A percentile compares a stretch with the other conserved stretches of the same genome.
phyloP scores from a whole-genome alignment of 2,888 invertebrate genomes.

The Patella caerulea region DNA sequence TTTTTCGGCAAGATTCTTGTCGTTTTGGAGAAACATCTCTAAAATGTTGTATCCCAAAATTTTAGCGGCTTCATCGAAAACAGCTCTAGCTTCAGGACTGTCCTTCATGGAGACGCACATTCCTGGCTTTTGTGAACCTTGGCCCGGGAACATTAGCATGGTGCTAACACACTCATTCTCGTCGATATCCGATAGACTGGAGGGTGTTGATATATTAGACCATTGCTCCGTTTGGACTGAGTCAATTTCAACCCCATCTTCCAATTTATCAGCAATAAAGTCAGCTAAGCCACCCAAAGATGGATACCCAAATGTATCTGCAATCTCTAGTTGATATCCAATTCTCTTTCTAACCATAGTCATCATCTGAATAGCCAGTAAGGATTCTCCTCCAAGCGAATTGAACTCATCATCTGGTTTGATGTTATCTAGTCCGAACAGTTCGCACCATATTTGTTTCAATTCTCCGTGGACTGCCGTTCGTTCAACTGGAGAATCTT shows the following conservation, averaged over 20 bases:
- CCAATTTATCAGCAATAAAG: constrained; percentile 5
- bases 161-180: background rate
- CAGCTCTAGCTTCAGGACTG: background rate
- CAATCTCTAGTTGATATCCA: constrained; percentile 22
- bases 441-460: constrained; percentile 23
- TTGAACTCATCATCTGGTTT: constrained; percentile 22
- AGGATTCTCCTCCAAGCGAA: constrained; percentile 21
- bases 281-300: constrained; percentile 13
- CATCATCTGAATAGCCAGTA: constrained; percentile 26
- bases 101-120: constrained; percentile 1
- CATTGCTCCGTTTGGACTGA: background rate
- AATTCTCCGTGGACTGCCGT: constrained; percentile 17
- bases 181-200: background rate
- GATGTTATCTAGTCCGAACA: constrained; percentile 19
- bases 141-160: background rate
- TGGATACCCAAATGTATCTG: constrained; percentile 25
- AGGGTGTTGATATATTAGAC: background rate
- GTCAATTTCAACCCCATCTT: background rate
- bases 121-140: constrained; percentile 4
- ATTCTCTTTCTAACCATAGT: constrained; percentile 23
- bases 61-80: background rate
- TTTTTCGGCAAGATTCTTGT: background rate
- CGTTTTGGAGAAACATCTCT: background rate
- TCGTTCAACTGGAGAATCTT: background rate
- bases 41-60: background rate